Conservation (phyloP, 2,797 vertebrate genomes). For the Anniella stebbinsi region DNA sequence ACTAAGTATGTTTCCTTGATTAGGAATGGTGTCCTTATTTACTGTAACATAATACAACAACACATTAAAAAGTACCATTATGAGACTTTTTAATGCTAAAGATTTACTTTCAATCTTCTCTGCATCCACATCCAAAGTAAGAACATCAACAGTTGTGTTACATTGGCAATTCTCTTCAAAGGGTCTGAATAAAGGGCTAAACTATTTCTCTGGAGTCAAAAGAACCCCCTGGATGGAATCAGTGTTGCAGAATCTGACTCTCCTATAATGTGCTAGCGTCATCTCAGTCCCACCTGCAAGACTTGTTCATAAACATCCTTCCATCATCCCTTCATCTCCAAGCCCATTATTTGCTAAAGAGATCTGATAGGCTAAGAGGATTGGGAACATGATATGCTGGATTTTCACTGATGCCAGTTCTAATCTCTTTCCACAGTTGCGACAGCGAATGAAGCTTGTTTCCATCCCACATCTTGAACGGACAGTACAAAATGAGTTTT, state of each 20-base stretch:
- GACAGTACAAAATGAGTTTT: conserved; percentile 11
- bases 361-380: conserved; percentile 46
- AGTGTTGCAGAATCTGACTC: not conserved
- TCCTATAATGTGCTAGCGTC: conserved; percentile 32
- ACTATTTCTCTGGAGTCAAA: not conserved
- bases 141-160: not conserved
- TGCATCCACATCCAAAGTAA: not conserved
- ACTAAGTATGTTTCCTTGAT: not conserved
- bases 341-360: conserved; percentile 47
- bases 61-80: not conserved
- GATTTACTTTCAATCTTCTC: not conserved
- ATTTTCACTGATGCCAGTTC: conserved; percentile 27
- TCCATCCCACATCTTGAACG: conserved; percentile 19
- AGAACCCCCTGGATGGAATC: not conserved
- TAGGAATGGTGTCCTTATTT: not conserved
- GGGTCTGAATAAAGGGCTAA: not conserved
- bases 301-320: conserved; percentile 50
- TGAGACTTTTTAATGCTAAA: not conserved
- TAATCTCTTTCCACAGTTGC: conserved; percentile 19
- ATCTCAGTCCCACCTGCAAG: conserved; percentile 47
- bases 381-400: conserved; percentile 34
- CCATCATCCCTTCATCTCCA: conserved; percentile 37
- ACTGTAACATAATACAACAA: not conserved
- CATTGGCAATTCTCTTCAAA: not conserved
- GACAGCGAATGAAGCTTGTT: not conserved